Evolutionary conservation across 2,797 vertebrate genomes (phyloP).

Genomic region (Halcyon smyrnensis): DNA sequence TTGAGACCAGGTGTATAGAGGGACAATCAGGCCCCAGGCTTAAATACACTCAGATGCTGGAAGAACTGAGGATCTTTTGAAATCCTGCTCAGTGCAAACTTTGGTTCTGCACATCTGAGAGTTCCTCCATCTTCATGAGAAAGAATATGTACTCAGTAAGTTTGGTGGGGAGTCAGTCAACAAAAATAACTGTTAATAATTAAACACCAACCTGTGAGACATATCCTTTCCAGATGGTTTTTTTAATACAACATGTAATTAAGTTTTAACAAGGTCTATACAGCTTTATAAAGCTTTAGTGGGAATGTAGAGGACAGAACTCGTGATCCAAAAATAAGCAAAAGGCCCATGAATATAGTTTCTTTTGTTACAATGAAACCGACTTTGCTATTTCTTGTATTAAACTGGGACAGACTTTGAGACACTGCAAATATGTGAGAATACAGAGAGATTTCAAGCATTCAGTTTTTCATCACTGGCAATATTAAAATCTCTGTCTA

Average conservation of each 20-base stretch:
- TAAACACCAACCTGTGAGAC: background rate
- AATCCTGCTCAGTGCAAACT: background rate
- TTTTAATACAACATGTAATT: background rate
- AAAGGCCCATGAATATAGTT: background rate
- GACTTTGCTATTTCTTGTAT: constrained; percentile 1
- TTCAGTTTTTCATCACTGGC: background rate
- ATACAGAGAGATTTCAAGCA: background rate
- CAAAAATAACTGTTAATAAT: background rate
- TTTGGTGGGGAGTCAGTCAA: background rate
- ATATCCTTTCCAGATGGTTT: background rate
- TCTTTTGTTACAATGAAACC: background rate
- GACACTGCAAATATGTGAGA: background rate
- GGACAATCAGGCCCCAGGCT: background rate
- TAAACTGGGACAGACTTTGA: background rate
- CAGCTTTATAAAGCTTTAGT: background rate
- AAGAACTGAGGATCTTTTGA: background rate
- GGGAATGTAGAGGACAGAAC: background rate
- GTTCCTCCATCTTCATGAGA: background rate
- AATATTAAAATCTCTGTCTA: constrained; percentile 3
- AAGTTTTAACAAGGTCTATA: constrained; percentile 22
- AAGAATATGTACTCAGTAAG: background rate
- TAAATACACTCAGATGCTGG: background rate
- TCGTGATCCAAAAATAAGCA: background rate
- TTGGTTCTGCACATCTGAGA: background rate
- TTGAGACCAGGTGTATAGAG: background rate